A percentile compares a stretch with the other conserved stretches of the same genome.
These are phyloP conservation scores for Trachelus tabidus DNA, from an alignment of 2,888 invertebrate genomes.

Conservation along the genomic window DNA sequence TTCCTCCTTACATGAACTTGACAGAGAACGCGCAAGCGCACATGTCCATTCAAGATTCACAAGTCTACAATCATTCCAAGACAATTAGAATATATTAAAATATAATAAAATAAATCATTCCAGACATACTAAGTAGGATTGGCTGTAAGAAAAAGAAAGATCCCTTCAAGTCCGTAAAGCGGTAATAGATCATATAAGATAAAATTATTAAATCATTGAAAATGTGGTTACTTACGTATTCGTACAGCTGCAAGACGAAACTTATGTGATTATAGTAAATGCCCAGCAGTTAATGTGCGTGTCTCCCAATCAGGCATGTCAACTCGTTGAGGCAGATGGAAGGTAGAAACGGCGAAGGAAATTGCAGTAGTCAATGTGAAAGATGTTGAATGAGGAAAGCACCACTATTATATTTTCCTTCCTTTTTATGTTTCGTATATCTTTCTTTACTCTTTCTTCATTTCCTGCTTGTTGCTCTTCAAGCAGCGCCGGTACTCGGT, in stretches of 20 bases:
- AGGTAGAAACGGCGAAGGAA: neutral
- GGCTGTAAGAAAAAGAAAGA: neutral
- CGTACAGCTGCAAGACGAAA: neutral
- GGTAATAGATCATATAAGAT: neutral
- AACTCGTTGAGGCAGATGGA: neutral
- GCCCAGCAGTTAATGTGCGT: neutral
- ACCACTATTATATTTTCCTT: neutral
- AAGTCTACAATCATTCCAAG: too few species aligned
- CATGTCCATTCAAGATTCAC: too few species aligned
- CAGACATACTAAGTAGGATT: too few species aligned
- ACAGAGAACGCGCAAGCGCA: too few species aligned
- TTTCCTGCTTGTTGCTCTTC: neutral
- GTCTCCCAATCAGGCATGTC: neutral
- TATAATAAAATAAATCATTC: too few species aligned
- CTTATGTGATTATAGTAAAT: neutral
- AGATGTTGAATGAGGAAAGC: neutral
- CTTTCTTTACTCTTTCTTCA: neutral
- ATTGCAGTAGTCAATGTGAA: neutral
- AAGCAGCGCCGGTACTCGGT: neutral
- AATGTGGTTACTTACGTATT: neutral
- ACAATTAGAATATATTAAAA: too few species aligned
- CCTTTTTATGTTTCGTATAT: neutral
- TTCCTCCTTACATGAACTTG: too few species aligned
- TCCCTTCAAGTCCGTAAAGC: neutral
- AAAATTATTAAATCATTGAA: neutral